Evolutionary conservation across 2,113 vertebrate species (phyloP).

Genomic region (Grammomys surdaster): DNA sequence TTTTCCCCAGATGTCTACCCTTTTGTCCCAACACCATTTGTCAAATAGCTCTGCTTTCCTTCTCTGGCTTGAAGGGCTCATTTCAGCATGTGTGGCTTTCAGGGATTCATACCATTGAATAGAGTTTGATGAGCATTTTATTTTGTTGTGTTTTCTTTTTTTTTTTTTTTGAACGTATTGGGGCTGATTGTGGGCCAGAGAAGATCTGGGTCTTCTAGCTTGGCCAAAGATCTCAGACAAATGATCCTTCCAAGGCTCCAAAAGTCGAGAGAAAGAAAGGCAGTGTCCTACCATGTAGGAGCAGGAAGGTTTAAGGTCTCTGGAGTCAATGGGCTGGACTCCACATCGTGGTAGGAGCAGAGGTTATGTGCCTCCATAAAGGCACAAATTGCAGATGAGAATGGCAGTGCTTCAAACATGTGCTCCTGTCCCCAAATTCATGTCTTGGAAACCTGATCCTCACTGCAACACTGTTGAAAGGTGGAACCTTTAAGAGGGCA

Average conservation of each 20-base stretch:
- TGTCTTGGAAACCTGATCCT: background rate
- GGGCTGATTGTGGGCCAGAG: background rate
- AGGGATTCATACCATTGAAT: background rate
- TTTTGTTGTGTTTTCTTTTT: background rate
- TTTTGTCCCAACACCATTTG: slow-evolving; percentile 25
- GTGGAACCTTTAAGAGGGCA: background rate
- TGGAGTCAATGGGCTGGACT: background rate
- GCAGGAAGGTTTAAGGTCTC: background rate
- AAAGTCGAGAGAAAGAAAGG: background rate
- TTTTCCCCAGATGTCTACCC: slow-evolving; percentile 9
- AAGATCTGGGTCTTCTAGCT: background rate
- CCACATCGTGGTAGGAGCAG: background rate
- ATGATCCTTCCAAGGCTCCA: background rate
- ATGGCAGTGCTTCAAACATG: background rate
- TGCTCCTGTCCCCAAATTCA: background rate
- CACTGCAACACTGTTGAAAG: background rate
- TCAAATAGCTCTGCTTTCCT: background rate
- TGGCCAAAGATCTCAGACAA: background rate
- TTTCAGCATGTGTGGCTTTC: slow-evolving; percentile 45
- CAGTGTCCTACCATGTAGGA: background rate
- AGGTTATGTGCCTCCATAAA: background rate
- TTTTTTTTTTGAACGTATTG: background rate
- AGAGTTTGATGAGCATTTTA: background rate
- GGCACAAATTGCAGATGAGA: background rate
- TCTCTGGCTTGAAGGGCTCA: background rate